Evolutionary conservation across 2,113 vertebrate genomes (phyloP), one percentile per base, ranked within the genome.

Genomic region (Aviceda subcristata): DNA sequence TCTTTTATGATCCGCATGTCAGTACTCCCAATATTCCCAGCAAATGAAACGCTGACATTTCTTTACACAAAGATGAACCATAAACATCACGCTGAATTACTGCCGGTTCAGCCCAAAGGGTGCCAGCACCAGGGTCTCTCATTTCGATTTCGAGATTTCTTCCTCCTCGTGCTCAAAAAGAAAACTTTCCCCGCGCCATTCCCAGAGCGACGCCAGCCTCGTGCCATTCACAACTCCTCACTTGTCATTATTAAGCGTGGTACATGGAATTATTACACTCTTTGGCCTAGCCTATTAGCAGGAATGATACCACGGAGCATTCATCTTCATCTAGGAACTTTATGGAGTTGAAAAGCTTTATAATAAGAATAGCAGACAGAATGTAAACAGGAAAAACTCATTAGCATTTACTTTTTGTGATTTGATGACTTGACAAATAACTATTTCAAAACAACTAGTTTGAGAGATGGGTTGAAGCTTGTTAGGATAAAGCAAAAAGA

Each of bases 401-500:
- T 96, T 96, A 96, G 56, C 95, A 76, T 94, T 76, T 60, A 92
- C 91, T 94, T 95, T 96, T 95, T 96, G 95, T 86, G 91, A 97
- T 97, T 63, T 97, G 97, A 98, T 97, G 96, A 97, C 94, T 97
- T 97, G 96, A 97, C 97, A 97, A 98, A 97, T 97, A 97, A 97
- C 98, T 97, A 97, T 97, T 97, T 90, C 96, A 96, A 97, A 97
- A 97, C 96, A 97, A 97, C 96, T 88, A 92, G 95, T 94, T 97
- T 66, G 93, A 95, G 96, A 97, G 94, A 93, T 67, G 97, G 97
- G 95, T 91, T 81, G 97, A 96, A 79, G 97, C 97, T 97, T 94
- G 97, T 95, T 96, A 97, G 97, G 96, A 95, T 97, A 92, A 98
- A 95, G 97, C 97, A 97, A 97, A 97, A 98, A 98, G 98, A 98